Evolutionary conservation across 2,113 vertebrate genomes (phyloP).

Genomic region (Phrynosoma blainvillii): DNA sequence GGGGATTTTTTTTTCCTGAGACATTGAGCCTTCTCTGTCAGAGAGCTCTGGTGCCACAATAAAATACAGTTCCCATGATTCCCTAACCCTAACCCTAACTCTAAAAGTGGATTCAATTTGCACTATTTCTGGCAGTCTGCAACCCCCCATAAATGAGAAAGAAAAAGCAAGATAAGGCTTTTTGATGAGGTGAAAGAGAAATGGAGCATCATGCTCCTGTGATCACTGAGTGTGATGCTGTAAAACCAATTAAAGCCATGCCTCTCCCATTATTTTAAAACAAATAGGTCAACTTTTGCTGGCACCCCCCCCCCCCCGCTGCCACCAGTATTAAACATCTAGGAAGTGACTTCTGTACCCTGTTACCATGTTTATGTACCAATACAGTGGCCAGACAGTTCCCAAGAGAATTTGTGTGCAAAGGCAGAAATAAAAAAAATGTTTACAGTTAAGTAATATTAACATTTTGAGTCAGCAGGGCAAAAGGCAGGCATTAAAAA

Average conservation of each 20-base stretch:
- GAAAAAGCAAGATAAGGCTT: too few relatives aligned
- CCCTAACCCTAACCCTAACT: too few relatives aligned
- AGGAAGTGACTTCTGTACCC: slow-evolving; percentile 5
- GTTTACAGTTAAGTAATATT: not conserved
- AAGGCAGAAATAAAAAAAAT: slow-evolving; percentile 27
- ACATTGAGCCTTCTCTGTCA: too few relatives aligned
- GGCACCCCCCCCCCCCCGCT: not conserved
- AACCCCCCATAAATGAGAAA: too few relatives aligned
- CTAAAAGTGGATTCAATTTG: too few relatives aligned
- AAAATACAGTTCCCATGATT: too few relatives aligned
- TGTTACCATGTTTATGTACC: not conserved
- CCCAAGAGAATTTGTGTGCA: not conserved
- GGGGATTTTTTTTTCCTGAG: too few relatives aligned
- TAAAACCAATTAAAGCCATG: not conserved
- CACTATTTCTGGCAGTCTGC: too few relatives aligned
- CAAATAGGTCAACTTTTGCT: not conserved
- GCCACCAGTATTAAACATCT: not conserved
- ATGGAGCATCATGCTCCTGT: not conserved
- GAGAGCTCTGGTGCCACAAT: too few relatives aligned
- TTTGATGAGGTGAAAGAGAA: too few relatives aligned
- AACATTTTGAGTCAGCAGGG: slow-evolving; percentile 14
- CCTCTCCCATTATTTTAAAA: not conserved
- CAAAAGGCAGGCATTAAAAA: slow-evolving; percentile 16
- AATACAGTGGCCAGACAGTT: not conserved
- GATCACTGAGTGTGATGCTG: not conserved